Percentiles rank a stretch among this genome's conserved stretches.
Conservation (phyloP, 2,113 vertebrate genomes). For the Myiozetetes cayanensis region DNA sequence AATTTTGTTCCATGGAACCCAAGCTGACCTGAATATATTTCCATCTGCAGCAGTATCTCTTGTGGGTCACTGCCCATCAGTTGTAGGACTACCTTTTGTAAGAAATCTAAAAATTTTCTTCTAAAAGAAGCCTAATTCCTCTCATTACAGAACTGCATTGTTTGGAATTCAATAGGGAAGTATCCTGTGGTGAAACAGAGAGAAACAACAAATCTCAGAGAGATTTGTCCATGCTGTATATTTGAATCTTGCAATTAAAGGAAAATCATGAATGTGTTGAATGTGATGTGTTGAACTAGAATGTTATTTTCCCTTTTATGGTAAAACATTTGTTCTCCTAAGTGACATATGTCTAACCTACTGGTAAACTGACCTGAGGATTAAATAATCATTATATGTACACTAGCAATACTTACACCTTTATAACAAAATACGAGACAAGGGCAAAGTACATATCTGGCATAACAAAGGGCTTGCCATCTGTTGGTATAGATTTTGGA, state of each 20-base stretch:
- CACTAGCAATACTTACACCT: background rate
- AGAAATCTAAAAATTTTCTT: background rate
- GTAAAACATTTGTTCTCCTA: background rate
- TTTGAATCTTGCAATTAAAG: background rate
- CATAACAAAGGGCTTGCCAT: background rate
- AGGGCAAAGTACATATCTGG: background rate
- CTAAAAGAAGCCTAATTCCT: background rate
- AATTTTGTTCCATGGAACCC: background rate
- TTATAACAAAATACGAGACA: background rate
- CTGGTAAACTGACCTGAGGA: background rate
- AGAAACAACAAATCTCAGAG: background rate
- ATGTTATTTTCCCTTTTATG: background rate
- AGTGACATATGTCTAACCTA: background rate
- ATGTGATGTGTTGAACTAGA: background rate
- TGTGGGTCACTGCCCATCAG: background rate
- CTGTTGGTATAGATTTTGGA: constrained; percentile 5
- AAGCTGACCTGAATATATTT: background rate
- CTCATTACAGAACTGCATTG: background rate
- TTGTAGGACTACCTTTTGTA: background rate
- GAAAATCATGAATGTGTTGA: background rate
- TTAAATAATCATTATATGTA: background rate
- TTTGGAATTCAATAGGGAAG: background rate
- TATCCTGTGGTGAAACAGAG: background rate
- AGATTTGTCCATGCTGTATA: background rate
- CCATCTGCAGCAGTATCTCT: background rate